These are phyloP conservation scores for Brachionus sp. DNA, from an alignment of 1,140 invertebrate genomes.

Conservation along the genomic window DNA sequence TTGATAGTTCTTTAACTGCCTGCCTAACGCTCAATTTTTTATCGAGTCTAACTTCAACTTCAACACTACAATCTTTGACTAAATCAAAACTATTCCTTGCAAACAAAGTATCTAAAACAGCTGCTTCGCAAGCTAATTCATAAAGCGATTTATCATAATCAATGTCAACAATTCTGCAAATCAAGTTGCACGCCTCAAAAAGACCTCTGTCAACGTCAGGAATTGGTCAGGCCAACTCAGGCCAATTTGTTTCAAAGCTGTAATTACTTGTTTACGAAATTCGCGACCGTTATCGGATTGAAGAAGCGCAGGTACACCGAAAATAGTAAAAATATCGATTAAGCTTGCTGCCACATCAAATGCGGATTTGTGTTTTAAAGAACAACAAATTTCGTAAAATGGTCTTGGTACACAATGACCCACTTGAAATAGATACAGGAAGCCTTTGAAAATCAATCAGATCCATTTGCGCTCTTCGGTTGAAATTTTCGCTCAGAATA, in stretches of 20 bases:
- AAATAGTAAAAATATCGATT: slow-evolving; percentile 46
- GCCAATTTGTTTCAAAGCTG: slow-evolving; percentile 48
- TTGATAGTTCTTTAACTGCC: too few species aligned
- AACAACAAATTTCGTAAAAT: slow-evolving; percentile 48
- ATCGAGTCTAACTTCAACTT: neutral
- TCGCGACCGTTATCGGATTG: slow-evolving; percentile 49
- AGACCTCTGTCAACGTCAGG: too few species aligned
- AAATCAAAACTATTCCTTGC: neutral
- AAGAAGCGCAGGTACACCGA: slow-evolving; percentile 49
- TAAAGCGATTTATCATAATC: neutral
- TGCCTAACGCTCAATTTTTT: too few species aligned
- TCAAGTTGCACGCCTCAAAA: too few species aligned
- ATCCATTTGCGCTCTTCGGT: slow-evolving; percentile 47
- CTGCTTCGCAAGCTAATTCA: neutral
- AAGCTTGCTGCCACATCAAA: slow-evolving; percentile 1
- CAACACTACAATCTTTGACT: neutral
- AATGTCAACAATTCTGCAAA: too few species aligned
- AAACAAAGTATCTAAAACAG: neutral
- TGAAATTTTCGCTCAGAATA: slow-evolving; percentile 39
- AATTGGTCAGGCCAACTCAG: slow-evolving; percentile 47
- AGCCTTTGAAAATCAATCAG: slow-evolving; percentile 47
- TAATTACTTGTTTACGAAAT: slow-evolving; percentile 47
- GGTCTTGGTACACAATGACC: slow-evolving; percentile 48
- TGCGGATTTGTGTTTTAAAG: slow-evolving; percentile 25
- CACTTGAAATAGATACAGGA: slow-evolving; percentile 46